phyloP scores from a whole-genome alignment of 2,797 vertebrate genomes.

The Bufotes viridis region DNA sequence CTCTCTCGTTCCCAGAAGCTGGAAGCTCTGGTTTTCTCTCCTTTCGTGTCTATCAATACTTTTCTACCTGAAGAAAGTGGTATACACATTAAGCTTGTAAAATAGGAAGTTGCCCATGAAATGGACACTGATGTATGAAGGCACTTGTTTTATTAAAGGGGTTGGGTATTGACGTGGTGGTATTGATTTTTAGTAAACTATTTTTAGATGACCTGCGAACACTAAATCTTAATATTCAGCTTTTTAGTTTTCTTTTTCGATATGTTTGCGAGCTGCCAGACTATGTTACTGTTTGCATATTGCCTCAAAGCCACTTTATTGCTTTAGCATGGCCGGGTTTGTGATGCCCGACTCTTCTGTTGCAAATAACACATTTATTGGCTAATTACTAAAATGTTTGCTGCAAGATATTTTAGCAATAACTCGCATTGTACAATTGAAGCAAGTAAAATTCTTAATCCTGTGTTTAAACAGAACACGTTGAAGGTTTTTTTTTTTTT shows the following conservation, averaged over 20 bases:
- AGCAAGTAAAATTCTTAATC: not conserved
- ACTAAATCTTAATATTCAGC: conserved; percentile 76
- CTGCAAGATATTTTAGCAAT: conserved; percentile 33
- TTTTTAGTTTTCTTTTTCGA: conserved; percentile 70
- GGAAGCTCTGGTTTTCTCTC: too few species aligned
- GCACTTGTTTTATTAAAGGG: conserved; percentile 74
- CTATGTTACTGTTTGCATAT: conserved; percentile 51
- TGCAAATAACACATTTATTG: conserved; percentile 2
- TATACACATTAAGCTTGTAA: conserved; percentile 84
- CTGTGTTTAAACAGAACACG: not conserved
- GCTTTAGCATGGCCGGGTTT: conserved; percentile 74
- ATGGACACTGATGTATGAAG: conserved; percentile 73
- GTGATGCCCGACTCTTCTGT: conserved; percentile 67
- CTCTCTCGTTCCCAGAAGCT: not conserved
- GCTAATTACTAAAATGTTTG: not conserved
- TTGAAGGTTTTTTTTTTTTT: too few species aligned
- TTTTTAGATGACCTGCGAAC: conserved; percentile 77
- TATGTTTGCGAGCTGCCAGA: conserved; percentile 47
- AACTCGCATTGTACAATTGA: not conserved
- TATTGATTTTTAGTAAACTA: conserved; percentile 71
- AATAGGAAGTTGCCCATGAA: conserved; percentile 72
- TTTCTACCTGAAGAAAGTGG: not conserved
- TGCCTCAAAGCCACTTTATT: conserved; percentile 77
- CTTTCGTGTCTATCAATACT: not conserved
- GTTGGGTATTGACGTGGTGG: conserved; percentile 73